Percentiles rank a stretch among this genome's conserved stretches.
phyloP scores from a whole-genome alignment of 2,113 vertebrate species.

The Syngnathus typhle region DNA sequence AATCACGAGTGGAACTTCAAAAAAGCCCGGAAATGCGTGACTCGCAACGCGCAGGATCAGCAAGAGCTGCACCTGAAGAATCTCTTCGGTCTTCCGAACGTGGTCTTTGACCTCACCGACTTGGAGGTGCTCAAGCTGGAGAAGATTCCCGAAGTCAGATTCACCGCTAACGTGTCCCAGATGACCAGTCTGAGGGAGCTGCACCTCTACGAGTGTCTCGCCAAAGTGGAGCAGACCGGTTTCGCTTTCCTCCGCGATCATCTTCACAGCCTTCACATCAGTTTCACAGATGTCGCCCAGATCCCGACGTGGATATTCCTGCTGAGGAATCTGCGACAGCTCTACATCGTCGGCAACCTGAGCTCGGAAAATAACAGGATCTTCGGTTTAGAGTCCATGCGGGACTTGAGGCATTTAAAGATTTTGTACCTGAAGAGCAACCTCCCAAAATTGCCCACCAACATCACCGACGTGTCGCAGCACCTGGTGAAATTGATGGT shows the following conservation, averaged over 20 bases:
- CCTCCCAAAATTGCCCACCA: constrained; percentile 93
- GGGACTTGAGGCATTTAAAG: constrained; percentile 88
- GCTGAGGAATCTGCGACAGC: constrained; percentile 86
- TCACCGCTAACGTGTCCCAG: constrained; percentile 91
- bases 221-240: constrained; percentile 91
- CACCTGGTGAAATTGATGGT: constrained; percentile 89
- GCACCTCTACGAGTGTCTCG: constrained; percentile 91
- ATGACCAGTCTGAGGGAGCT: constrained; percentile 93
- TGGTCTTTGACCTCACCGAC: constrained; percentile 91
- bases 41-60: constrained; percentile 85
- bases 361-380: constrained; percentile 98
- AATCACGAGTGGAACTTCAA: constrained; percentile 97
- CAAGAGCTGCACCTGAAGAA: constrained; percentile 91
- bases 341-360: constrained; percentile 87
- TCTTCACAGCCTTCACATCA: constrained; percentile 90
- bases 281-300: constrained; percentile 93
- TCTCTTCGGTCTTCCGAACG: constrained; percentile 88
- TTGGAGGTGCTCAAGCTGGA: constrained; percentile 90
- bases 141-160: constrained; percentile 91
- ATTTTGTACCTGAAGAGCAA: constrained; percentile 90
- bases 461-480: constrained; percentile 89
- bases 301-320: constrained; percentile 94
- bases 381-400: constrained; percentile 91
- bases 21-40: constrained; percentile 86
- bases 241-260: constrained; percentile 93